phyloP scores from a whole-genome alignment of 2,888 invertebrate genomes.

The Phaedon cochleariae region DNA sequence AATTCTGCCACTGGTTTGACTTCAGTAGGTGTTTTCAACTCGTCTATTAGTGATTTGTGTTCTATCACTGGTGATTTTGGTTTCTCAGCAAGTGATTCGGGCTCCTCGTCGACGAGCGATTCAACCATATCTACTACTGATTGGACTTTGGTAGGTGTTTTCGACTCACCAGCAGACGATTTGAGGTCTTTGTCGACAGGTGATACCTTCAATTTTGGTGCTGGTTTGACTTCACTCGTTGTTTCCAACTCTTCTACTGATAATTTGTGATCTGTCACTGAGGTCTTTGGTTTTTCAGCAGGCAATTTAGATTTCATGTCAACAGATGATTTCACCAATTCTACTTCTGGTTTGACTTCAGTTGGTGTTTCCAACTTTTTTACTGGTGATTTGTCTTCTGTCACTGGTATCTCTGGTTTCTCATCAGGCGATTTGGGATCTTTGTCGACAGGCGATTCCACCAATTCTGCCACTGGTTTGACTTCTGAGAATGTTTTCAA shows the following conservation, averaged over 20 bases:
- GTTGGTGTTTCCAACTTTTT: background rate
- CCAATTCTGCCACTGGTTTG: background rate
- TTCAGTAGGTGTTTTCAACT: too few species aligned
- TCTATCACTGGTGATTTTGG: too few species aligned
- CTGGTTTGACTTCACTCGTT: background rate
- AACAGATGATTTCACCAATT: background rate
- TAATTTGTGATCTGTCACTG: background rate
- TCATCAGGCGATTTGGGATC: background rate
- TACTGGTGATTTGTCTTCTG: background rate
- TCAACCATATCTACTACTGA: too few species aligned
- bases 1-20: too few species aligned
- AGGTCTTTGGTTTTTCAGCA: background rate
- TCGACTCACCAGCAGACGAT: too few species aligned
- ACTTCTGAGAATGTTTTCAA: background rate
- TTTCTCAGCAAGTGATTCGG: too few species aligned
- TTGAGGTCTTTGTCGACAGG: background rate
- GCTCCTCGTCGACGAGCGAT: too few species aligned
- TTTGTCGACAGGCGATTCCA: background rate
- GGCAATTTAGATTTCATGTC: constrained; percentile 1
- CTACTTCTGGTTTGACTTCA: background rate
- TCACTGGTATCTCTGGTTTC: background rate
- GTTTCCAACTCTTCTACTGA: background rate
- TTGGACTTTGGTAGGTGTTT: too few species aligned
- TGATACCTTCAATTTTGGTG: background rate
- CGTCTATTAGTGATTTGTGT: too few species aligned